These are phyloP conservation scores for Isotomurus palustris DNA, from an alignment of 2,888 invertebrate genomes.

Conservation along the genomic window DNA sequence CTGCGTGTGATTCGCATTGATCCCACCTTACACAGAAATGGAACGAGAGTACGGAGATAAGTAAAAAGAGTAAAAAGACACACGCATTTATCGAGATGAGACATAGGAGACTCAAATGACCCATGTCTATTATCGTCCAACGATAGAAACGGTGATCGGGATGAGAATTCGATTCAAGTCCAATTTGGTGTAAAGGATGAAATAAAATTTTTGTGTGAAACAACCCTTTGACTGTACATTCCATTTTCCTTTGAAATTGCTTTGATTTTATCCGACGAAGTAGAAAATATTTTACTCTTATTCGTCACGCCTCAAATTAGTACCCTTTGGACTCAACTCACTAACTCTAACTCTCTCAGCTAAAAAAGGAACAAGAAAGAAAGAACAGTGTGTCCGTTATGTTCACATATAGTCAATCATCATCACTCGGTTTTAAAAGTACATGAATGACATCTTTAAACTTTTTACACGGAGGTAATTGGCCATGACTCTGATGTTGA, in stretches of 20 bases:
- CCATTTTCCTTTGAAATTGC: conserved; percentile 28
- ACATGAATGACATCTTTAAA: not conserved
- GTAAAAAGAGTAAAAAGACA: too few species aligned
- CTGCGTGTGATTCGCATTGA: not conserved
- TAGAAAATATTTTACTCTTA: conserved; percentile 40
- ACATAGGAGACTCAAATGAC: too few species aligned
- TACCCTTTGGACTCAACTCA: conserved; percentile 1
- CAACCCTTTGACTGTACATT: conserved; percentile 28
- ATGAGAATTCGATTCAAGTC: conserved; percentile 2
- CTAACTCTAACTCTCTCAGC: not conserved
- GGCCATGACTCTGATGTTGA: conserved; percentile 17
- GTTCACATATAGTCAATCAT: too few species aligned
- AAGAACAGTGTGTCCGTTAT: too few species aligned
- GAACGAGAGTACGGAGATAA: not conserved
- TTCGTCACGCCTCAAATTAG: conserved; percentile 38
- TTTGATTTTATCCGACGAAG: conserved; percentile 42
- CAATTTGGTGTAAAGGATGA: conserved; percentile 8
- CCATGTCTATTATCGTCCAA: not conserved
- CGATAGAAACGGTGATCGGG: too few species aligned
- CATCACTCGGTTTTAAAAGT: too few species aligned
- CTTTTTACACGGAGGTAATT: not conserved
- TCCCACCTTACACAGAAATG: not conserved
- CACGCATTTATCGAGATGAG: too few species aligned
- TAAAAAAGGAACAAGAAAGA: too few species aligned
- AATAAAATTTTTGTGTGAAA: conserved; percentile 14